Base-by-base conservation (phyloP, 1,140 invertebrate species). In the Samia ricini region DNA sequence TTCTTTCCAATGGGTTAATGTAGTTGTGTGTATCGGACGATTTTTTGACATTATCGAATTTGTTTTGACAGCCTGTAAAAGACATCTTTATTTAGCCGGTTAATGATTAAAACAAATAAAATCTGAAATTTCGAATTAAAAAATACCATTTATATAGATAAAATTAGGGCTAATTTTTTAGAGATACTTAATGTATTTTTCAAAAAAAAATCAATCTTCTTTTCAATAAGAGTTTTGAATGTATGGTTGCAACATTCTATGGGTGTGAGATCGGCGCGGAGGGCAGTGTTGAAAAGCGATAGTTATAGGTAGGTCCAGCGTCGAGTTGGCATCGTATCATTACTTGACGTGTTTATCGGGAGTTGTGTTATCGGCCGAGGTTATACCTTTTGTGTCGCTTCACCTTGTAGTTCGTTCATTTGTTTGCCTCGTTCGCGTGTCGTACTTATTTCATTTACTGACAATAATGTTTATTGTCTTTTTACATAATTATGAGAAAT, bases 221-320 rank as follows among this genome's bases (percentile, higher is more conserved):
- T 24, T 3, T 42, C 1, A 10, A 4, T 15, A 42, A 15, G 10
- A 8, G 12, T 24, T 22, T 55, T 51, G 2, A 55, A 22, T 52
- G 51, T 52, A 22, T 23, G n/a, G 22, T 50, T 20, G 66, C 62
- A 68, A 68, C 61, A 67, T 68, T 61, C 6, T 33, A 61, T 79
- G 83, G 84, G 83, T 87, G 86, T 87, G 83, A 80, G 85, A 77
- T 73, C 68, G 74, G 69, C 51, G 72, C 78, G 69, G 76, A 83
- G 68, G 66, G 74, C 86, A 89, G 86, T 87, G 73, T 80, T 71
- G 66, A 80, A 79, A 80, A 74, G 73, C 76, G 71, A 77, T 88
- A 87, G 79, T 71, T 85, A 85, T 89, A 89, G 84, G 79, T 86
- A 85, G 84, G 84, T 87, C 74, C 76, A 64, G 36, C 71, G 84